Conservation (phyloP, 1,140 invertebrate species). For the Subanguina moxae region DNA sequence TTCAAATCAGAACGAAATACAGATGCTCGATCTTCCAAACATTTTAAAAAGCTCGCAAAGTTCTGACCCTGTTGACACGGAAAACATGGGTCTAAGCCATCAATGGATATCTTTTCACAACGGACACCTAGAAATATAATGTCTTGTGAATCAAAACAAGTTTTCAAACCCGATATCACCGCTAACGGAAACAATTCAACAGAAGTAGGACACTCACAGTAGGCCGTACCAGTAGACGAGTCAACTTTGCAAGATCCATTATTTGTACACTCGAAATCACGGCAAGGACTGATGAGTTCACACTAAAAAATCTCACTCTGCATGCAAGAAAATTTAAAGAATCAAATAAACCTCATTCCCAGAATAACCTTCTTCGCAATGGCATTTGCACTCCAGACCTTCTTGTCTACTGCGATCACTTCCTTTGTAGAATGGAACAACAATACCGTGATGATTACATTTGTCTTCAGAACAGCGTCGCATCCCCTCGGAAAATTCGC, state of each 20-base stretch:
- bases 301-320: slow-evolving; percentile 13
- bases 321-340: not conserved
- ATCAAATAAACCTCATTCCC: slow-evolving; percentile 19
- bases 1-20: not conserved
- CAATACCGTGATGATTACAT: slow-evolving; percentile 30
- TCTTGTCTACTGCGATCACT: not conserved
- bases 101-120: not conserved
- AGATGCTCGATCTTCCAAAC: slow-evolving; percentile 15
- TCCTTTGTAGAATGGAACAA: slow-evolving; percentile 8
- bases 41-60: slow-evolving; percentile 13
- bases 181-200: not conserved
- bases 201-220: slow-evolving; percentile 25
- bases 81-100: not conserved
- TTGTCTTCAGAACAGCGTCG: slow-evolving; percentile 34
- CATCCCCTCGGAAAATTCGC: slow-evolving; percentile 35
- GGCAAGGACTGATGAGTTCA: slow-evolving; percentile 32
- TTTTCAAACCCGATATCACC: not conserved
- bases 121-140: not conserved
- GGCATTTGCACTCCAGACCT: slow-evolving; percentile 18
- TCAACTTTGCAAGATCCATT: slow-evolving; percentile 23
- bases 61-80: slow-evolving; percentile 7
- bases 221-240: not conserved
- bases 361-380: slow-evolving; percentile 29
- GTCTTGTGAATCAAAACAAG: not conserved
- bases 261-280: slow-evolving; percentile 33